A percentile compares a stretch with the other conserved stretches of the same genome.
These are phyloP conservation scores for Pteropus rufus DNA, from an alignment of 2,797 vertebrate species.

Conservation along the genomic window DNA sequence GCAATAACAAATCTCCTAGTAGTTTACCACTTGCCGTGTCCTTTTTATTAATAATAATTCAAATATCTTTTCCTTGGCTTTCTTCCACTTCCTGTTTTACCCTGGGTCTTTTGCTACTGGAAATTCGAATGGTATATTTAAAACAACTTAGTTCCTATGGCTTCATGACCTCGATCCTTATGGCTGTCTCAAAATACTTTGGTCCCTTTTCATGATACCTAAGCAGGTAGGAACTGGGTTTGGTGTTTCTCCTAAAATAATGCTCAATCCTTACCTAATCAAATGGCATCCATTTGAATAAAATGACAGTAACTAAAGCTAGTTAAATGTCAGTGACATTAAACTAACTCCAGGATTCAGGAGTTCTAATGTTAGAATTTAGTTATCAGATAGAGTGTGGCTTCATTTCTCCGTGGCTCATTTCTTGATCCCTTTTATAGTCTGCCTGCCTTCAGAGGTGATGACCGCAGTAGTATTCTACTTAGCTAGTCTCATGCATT, in stretches of 20 bases:
- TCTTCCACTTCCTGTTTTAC: conserved; percentile 6
- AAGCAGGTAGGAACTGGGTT: conserved; percentile 63
- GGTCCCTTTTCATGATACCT: conserved; percentile 60
- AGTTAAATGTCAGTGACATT: conserved; percentile 79
- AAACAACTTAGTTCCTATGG: conserved; percentile 24
- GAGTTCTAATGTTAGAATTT: conserved; percentile 72
- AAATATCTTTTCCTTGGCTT: not conserved
- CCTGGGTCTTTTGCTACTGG: conserved; percentile 13
- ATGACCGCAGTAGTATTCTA: conserved; percentile 33
- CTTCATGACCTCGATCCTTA: conserved; percentile 39
- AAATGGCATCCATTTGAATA: conserved; percentile 83
- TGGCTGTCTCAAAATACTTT: conserved; percentile 58
- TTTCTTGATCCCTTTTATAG: conserved; percentile 25
- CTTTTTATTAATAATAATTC: not conserved
- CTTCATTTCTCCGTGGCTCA: conserved; percentile 50
- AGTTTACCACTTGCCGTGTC: not conserved
- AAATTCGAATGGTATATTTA: not conserved
- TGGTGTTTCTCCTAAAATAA: conserved; percentile 67
- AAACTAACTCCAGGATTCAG: conserved; percentile 84
- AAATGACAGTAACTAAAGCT: conserved; percentile 77
- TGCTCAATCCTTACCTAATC: conserved; percentile 71
- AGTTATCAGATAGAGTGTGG: conserved; percentile 57
- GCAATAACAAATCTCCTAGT: conserved; percentile 31
- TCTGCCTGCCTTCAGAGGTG: conserved; percentile 33
- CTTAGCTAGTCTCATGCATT: not conserved